phyloP scores from a whole-genome alignment of 2,797 vertebrate genomes.

The Propithecus perrieri region DNA sequence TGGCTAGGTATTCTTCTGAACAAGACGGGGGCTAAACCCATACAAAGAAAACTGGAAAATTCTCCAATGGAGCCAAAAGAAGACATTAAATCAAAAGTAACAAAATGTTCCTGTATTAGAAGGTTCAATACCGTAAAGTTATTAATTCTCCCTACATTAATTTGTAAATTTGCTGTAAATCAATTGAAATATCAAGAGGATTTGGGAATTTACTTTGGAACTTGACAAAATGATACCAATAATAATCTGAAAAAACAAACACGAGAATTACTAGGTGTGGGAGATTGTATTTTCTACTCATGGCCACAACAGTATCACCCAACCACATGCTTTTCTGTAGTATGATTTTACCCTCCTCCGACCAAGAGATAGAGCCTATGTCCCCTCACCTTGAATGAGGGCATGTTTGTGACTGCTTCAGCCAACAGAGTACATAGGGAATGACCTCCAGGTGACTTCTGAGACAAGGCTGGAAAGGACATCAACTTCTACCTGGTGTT shows the following conservation, averaged over 20 bases:
- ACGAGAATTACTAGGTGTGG: background rate
- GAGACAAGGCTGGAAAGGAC: background rate
- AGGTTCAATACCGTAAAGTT: background rate
- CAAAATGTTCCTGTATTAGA: background rate
- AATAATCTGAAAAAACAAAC: background rate
- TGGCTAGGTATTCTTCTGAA: fast-evolving
- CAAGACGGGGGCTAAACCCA: background rate
- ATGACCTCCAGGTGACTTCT: background rate
- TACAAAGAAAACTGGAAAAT: background rate
- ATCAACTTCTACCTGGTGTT: background rate
- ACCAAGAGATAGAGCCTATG: background rate
- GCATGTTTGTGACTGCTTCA: background rate
- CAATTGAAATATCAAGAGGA: background rate
- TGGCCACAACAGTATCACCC: fast-evolving
- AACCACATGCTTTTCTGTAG: background rate
- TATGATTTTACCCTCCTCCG: background rate
- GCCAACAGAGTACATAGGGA: background rate
- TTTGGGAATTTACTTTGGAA: background rate
- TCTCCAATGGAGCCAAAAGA: background rate
- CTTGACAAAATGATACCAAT: background rate
- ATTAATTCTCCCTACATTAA: background rate
- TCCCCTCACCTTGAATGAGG: background rate
- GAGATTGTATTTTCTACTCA: background rate
- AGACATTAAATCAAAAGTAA: conserved; percentile 16
- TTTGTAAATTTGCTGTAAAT: background rate